Base-by-base conservation (phyloP, 37 sponge, comb jelly and placozoan species). In the Diacarnus erythraeanus region DNA sequence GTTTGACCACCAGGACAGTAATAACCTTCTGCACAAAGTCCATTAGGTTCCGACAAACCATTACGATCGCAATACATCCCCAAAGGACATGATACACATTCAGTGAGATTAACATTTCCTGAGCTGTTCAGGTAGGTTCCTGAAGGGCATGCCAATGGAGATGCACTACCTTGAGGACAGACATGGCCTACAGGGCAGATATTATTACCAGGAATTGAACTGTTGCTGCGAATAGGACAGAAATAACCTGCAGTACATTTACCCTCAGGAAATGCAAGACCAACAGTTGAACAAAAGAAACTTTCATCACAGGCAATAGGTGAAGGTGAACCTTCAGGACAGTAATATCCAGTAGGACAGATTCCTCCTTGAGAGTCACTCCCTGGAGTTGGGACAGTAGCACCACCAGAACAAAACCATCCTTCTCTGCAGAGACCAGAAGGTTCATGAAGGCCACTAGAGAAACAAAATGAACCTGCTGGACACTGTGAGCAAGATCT, bases 241-340 rank as follows among this genome's bases (percentile, higher is more conserved):
- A 69, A 69, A 69, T 69, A 69, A 36, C 71, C 71, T n/a, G 37
- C 71, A 69, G 4, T 69, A n/a, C 71, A 69, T n/a, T 38, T 38
- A 37, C 71, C 71, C 10, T 38, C 18, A 17, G 38, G 41, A 37
- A 38, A 17, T 37, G 8, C 10, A 36, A 69, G 71, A n/a, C 39
- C 71, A 36, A 41, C 15, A 10, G 40, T 36, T 15, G 20, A 17
- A n/a, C 71, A 69, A n/a, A 38, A 69, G 40, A 37, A 69, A 23
- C 71, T 41, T 37, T 38, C 20, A 23, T 30, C 40, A 36, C 71
- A 69, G 10, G 39, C 18, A 38, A 20, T 12, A 4, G 38, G 71
- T 17, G 37, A 30, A 69, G 17, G 38, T 17, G 71, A 69, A n/a
- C 71, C 71, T 12, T 69, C 40, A 38, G 71, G 71, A 36, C 71